phyloP scores from a whole-genome alignment of 2,888 invertebrate genomes.

The Thymelicus sylvestris region DNA sequence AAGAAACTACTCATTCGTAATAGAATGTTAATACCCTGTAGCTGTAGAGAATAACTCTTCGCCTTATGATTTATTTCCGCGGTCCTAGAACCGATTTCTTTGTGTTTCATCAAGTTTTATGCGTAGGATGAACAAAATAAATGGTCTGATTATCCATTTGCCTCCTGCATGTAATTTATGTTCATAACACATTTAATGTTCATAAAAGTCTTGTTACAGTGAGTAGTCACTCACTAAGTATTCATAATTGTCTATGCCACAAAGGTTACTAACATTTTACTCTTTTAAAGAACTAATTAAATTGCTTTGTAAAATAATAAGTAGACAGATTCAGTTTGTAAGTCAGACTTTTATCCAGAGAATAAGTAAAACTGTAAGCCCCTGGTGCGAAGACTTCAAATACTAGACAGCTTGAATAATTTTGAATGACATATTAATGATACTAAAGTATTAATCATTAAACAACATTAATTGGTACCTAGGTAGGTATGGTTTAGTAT shows the following conservation, averaged over 20 bases:
- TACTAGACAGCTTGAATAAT: too few species aligned
- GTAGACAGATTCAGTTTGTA: too few species aligned
- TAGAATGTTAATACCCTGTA: slow-evolving; percentile 7
- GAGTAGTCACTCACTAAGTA: background rate
- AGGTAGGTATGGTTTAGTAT: too few species aligned
- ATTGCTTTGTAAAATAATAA: background rate
- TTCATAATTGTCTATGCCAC: background rate
- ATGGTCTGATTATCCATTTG: slow-evolving; percentile 24
- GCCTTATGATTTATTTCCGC: slow-evolving; percentile 26
- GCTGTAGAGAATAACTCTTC: slow-evolving; percentile 13
- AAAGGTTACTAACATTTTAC: background rate
- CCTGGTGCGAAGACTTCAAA: too few species aligned
- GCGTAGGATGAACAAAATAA: slow-evolving; percentile 28
- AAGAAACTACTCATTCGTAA: slow-evolving; percentile 24
- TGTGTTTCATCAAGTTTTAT: slow-evolving; percentile 32
- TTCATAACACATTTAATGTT: slow-evolving; percentile 3
- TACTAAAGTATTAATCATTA: too few species aligned
- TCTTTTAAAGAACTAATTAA: background rate
- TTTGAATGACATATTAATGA: too few species aligned
- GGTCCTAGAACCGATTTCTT: slow-evolving; percentile 22
- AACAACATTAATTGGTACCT: too few species aligned
- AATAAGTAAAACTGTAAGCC: too few species aligned
- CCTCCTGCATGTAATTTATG: slow-evolving; percentile 14
- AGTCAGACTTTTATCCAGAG: too few species aligned
- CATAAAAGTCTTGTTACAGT: background rate